These are phyloP conservation scores for Mormyrus iriodes DNA, from an alignment of 2,113 vertebrate genomes.

Conservation along the genomic window DNA sequence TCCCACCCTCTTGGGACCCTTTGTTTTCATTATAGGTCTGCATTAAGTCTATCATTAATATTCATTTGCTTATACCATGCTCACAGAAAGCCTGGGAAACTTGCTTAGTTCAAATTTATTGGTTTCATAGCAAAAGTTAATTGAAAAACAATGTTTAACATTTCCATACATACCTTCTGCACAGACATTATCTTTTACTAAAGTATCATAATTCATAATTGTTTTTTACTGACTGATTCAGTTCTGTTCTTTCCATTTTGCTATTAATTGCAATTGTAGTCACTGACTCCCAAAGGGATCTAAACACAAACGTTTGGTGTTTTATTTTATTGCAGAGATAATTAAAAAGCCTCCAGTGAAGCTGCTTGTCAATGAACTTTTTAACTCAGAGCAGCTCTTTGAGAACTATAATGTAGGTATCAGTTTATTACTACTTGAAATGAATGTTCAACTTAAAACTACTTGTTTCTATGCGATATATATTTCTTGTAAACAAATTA, in stretches of 20 bases:
- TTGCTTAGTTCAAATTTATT: not conserved
- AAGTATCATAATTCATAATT: not conserved
- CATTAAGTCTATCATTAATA: not conserved
- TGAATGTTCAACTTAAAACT: not conserved
- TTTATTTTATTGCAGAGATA: not conserved
- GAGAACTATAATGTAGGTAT: not conserved
- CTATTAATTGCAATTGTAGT: too few species aligned
- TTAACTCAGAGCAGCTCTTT: not conserved
- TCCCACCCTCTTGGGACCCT: not conserved
- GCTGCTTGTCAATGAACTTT: not conserved
- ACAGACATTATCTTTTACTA: not conserved
- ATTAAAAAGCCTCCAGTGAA: not conserved
- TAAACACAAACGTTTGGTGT: too few species aligned
- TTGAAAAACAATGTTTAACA: not conserved
- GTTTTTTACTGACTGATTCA: too few species aligned
- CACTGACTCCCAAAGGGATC: too few species aligned
- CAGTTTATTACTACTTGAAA: not conserved
- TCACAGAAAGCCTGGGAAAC: not conserved
- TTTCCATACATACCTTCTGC: not conserved
- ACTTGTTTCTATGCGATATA: not conserved
- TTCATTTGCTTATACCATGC: not conserved
- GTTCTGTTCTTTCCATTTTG: too few species aligned
- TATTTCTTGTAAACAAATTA: not conserved
- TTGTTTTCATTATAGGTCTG: not conserved
- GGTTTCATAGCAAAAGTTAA: not conserved